Base-by-base conservation (phyloP, 2,113 vertebrate species). In the Phainopepla nitens region DNA sequence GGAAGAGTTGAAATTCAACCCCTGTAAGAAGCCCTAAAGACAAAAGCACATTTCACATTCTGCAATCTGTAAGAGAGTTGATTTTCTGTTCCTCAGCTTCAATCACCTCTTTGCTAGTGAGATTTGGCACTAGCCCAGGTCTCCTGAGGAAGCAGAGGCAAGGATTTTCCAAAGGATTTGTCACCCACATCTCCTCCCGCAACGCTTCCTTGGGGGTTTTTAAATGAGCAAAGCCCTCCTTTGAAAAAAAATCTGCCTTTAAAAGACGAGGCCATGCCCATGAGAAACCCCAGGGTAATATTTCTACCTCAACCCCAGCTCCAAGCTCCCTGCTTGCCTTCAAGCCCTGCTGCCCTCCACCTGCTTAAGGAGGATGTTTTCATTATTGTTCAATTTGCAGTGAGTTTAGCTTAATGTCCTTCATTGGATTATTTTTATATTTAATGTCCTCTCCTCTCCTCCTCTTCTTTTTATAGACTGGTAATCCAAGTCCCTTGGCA, bases 351-450 rank as follows among this genome's bases (percentile, higher is more conserved):
- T 60, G 68, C 82, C 68, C 60, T 83, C 90, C 85, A 87, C 90
- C 92, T 90, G n/a, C 68, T 76, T 89, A 36, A 75, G 56, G 53
- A 93, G 86, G 41, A 90, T 71, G 73, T 82, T 96, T 96, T 71
- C 89, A 83, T 94, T 92, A 71, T 57, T 53, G 77, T 96, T 84
- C 91, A 66, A 89, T 89, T 92, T 96, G 89, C 90, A 84, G 21
- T 10, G 72, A 71, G 41, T 93, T 94, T 73, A 93, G 89, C 69
- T 96, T 78, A 87, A 35, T 3, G 7, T 94, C 86, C 77, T 96
- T 95, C 90, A 90, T 79, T 94, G 94, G 90, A 95, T 96, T 95
- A 95, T 94, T 96, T 92, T 93, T 93, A 49, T 87, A 97, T 96
- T 96, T 95, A 88, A 96, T 91, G 92, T 92, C 88, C 80, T 94